These are phyloP conservation scores for Elephas maximus DNA, from an alignment of 2,113 vertebrate genomes.

Conservation along the genomic window DNA sequence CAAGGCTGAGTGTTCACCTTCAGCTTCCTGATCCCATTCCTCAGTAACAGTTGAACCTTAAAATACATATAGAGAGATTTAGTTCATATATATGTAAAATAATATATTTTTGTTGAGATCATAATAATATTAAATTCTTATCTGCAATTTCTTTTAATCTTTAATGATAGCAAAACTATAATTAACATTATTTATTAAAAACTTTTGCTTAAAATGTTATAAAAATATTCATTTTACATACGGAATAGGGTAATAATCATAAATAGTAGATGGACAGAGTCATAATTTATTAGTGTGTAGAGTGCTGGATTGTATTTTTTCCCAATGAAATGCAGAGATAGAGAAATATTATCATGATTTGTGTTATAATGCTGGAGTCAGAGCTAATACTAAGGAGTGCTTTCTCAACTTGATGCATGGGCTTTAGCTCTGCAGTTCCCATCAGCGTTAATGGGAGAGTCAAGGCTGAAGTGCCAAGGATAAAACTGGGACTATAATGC, in stretches of 20 bases:
- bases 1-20: not conserved
- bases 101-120: not conserved
- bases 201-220: conserved; percentile 61
- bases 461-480: conserved; percentile 65
- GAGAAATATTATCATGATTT: conserved; percentile 81
- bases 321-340: conserved; percentile 74
- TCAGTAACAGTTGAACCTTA: not conserved
- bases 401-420: conserved; percentile 78
- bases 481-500: conserved; percentile 52
- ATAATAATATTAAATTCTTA: conserved; percentile 5
- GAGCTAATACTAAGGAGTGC: conserved; percentile 68
- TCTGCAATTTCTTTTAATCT: conserved; percentile 53
- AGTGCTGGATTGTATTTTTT: conserved; percentile 72
- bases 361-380: conserved; percentile 73
- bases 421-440: conserved; percentile 60
- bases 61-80: not conserved
- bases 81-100: conserved; percentile 50
- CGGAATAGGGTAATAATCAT: conserved; percentile 67
- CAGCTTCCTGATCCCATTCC: not conserved
- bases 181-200: conserved; percentile 67
- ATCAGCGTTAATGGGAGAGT: conserved; percentile 69
- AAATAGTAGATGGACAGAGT: conserved; percentile 64
- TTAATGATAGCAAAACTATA: conserved; percentile 31
- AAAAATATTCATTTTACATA: conserved; percentile 64
- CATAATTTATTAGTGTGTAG: conserved; percentile 62